Base-by-base conservation (phyloP, 2,113 vertebrate genomes). In the Peromyscus polionotus region DNA sequence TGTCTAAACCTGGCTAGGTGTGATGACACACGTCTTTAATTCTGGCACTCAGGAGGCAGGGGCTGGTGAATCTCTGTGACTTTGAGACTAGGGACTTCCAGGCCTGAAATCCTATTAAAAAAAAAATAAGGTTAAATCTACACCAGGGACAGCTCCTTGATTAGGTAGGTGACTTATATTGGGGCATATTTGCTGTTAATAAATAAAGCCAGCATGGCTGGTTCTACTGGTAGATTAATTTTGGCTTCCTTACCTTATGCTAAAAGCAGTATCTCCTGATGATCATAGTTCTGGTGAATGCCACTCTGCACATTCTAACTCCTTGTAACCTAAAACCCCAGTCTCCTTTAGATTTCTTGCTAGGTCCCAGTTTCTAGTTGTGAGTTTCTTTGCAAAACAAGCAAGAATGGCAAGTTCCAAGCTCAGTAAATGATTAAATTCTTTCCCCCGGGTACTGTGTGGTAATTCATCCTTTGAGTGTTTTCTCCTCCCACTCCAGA, bases 291-390 rank as follows among this genome's bases (percentile, higher is more conserved):
- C 14, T 95, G 7, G 19, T 57, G 12, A 12, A 88, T 76, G 48
- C 13, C 67, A 39, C 80, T 95, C 76, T 91, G 0, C 36, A 31
- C 68, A 86, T 3, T 51, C 39, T 24, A 63, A 39, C 8, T 79
- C 67, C 68, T 14, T 22, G 61, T 33, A 94, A 57, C 22, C 36
- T 39, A 72, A 95, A 54, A 17, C 54, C 39, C 3, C 14, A 86
- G 10, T 73, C 14, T 42, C 45, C 36, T 87, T 97, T 94, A 95
- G 51, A 93, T 63, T 28, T 75, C 77, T 91, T 75, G 86, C 48
- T 94, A 70, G 88, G 90, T 94, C 96, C 57, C 45, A 86, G 65
- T 93, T 91, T 91, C 26, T 87, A 3, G 22, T 83, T 97, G 97
- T 96, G 63, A 67, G 31, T 95, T 96, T 96, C 88, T 95, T 57